Base-by-base conservation (phyloP, 1,140 invertebrate genomes). In the Homarus americanus region DNA sequence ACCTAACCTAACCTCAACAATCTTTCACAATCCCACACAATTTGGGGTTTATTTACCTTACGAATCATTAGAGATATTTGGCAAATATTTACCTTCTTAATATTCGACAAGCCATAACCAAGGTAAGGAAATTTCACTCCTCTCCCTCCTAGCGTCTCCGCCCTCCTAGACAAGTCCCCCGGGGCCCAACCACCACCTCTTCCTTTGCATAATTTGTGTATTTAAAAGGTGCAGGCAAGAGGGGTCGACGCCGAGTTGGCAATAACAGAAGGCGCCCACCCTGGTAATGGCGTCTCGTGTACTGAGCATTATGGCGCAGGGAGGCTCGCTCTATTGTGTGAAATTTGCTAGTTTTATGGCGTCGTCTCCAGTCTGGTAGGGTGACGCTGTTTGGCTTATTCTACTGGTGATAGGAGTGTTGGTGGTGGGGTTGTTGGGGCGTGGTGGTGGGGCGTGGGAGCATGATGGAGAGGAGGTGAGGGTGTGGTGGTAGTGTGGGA, bases 181-280 rank as follows among this genome's bases (percentile, higher is more conserved):
- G 24, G 53, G 53, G 53, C 4, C n/a, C n/a, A n/a, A n/a, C n/a
- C n/a, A n/a, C n/a, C n/a, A 32, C 10, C 63, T 69, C 63, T 32
- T 69, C 28, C n/a, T n/a, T n/a, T 69, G 63, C 63, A 69, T 69
- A 69, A 69, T 69, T 69, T 69, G 63, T 69, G 63, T 69, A 69
- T 69, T 69, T 69, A 69, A 69, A 69, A 69, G 63, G 63, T 69
- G n/a, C 0, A 69, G 63, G 63, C 63, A 28, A 69, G 63, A 28
- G 63, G 5, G 63, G 63, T 7, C 17, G 63, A 2, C n/a, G n/a
- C 17, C 63, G 63, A 12, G 63, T 20, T 49, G 24, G 63, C 63
- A 69, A 69, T 69, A 69, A 69, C 63, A 69, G 63, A 69, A n/a
- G 63, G 63, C 63, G 63, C 5, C n/a, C 63, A 32, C 4, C n/a